Evolutionary conservation across 2,888 invertebrate species (phyloP).

Genomic region (Ischnura elegans): DNA sequence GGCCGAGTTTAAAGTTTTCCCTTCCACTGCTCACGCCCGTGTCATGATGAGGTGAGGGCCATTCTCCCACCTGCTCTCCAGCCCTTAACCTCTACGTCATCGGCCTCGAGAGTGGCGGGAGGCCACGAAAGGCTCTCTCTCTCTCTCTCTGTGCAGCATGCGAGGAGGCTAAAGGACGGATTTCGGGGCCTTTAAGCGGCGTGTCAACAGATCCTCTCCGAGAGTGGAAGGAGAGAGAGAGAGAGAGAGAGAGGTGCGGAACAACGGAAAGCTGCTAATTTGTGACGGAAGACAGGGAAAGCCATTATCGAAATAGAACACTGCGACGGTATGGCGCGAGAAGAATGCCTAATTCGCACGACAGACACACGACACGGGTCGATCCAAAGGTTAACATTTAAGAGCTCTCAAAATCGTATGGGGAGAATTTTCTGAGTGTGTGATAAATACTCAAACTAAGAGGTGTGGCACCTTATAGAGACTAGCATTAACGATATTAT

Average conservation of each 20-base stretch:
- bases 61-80: neutral
- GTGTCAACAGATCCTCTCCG: neutral
- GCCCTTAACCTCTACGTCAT: neutral
- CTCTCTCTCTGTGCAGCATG: too few relatives aligned
- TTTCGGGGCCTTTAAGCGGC: neutral
- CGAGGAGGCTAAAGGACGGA: neutral
- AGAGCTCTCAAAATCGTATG: neutral
- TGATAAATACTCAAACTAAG: too few relatives aligned
- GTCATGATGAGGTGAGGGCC: neutral
- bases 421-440: neutral
- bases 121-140: neutral
- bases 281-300: neutral
- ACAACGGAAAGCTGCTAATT: neutral
- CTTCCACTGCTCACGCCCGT: neutral
- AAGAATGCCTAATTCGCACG: neutral
- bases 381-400: neutral
- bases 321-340: neutral
- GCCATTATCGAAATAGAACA: neutral
- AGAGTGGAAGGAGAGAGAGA: neutral
- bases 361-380: neutral
- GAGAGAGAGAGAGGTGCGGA: neutral
- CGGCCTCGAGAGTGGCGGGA: slow-evolving; percentile 4
- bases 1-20: neutral
- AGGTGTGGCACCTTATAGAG: too few relatives aligned
- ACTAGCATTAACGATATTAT: too few relatives aligned